Base-by-base conservation (phyloP, 2,797 vertebrate species). In the Pristis pectinata region DNA sequence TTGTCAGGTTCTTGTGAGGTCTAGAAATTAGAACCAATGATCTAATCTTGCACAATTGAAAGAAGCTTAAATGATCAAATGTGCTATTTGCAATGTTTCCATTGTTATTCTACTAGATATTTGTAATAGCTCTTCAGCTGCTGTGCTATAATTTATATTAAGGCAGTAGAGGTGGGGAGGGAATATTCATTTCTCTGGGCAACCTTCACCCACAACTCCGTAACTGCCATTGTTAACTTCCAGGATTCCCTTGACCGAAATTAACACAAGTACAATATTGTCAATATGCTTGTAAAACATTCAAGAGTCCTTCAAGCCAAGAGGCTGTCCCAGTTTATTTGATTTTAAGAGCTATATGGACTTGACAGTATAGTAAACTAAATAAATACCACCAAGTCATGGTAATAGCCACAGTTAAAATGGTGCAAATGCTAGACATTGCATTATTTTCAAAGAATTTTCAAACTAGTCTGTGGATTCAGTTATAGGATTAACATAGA, bases 31-130 rank as follows among this genome's bases (percentile, higher is more conserved):
- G 87, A 37, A 91, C 87, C 59, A 67, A 67, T 67, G n/a, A 67
- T 61, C 85, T 89, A 89, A 61, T 64, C 87, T 91, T 91, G 61
- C 37, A 67, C 87, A 91, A 67, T 67, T 91, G 61, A 91, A 91
- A 91, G 59, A 91, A 64, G 13, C 17, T 91, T 67, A 91, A 91
- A 11, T 67, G 19, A 41, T 61, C n/a, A 91, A 67, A 67, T 91
- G 85, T 89, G 34, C 67, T 24, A 91, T 91, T 91, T 64, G 56
- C 34, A 37, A n/a, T 91, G 19, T 41, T 91, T 67, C n/a, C 34
- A 37, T 22, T 67, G 59, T 67, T 10, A 37, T 67, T 37, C 61
- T 67, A 67, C 61, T 91, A 64, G 8, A 22, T 91, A 67, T 61
- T 91, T 91, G n/a, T 37, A 67, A 11, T 22, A 91, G 59, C 59